Conservation (phyloP, 64 coral and sea anemone genomes). For the Montipora efflorescens region DNA sequence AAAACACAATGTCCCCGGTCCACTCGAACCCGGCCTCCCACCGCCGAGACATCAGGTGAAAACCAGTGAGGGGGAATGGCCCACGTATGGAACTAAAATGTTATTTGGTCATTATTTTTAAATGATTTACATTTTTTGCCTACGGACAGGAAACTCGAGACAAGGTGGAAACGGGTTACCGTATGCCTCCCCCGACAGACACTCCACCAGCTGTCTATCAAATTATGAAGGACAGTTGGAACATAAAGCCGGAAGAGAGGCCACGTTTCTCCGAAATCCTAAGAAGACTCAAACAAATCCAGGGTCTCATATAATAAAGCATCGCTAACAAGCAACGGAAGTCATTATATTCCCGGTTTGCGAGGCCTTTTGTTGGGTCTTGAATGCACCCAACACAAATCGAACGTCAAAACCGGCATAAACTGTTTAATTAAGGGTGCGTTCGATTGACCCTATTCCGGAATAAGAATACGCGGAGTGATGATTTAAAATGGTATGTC, state of each 20-base stretch:
- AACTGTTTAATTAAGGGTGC: too few relatives aligned
- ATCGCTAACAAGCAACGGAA: background rate
- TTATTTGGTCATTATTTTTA: too few relatives aligned
- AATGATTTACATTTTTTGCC: background rate
- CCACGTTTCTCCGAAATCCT: constrained; percentile 82
- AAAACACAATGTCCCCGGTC: too few relatives aligned
- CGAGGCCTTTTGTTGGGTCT: background rate
- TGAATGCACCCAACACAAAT: too few relatives aligned
- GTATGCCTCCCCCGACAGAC: constrained; percentile 90
- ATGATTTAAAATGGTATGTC: too few relatives aligned
- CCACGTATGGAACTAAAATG: too few relatives aligned
- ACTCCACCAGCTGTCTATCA: constrained; percentile 85
- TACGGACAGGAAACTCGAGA: constrained; percentile 86
- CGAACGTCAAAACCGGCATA: too few relatives aligned
- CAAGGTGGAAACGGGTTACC: constrained; percentile 90
- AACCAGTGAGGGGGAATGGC: too few relatives aligned
- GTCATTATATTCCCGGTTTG: background rate
- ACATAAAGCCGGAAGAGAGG: constrained; percentile 47
- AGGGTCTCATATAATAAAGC: background rate
- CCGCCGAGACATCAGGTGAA: too few relatives aligned
- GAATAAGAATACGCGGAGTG: too few relatives aligned
- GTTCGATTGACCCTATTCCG: too few relatives aligned
- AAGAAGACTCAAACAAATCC: constrained; percentile 80
- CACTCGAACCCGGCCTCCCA: too few relatives aligned
- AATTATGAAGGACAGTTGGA: constrained; percentile 97